A percentile compares a stretch with the other conserved stretches of the same genome.
These are phyloP conservation scores for Falcunculus frontatus DNA, from an alignment of 2,113 vertebrate genomes.

Conservation along the genomic window DNA sequence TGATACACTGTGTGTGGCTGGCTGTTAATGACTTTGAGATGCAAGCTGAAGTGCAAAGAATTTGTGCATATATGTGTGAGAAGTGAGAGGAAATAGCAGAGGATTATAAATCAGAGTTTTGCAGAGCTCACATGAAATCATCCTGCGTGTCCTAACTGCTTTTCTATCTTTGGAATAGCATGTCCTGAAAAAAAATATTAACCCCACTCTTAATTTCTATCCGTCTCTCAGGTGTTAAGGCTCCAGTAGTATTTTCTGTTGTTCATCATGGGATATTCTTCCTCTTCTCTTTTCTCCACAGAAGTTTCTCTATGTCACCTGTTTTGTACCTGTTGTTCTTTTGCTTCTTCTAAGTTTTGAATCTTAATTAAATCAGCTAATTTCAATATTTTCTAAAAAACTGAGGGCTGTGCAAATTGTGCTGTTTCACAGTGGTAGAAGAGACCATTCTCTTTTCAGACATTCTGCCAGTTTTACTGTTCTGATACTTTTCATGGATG, in stretches of 20 bases:
- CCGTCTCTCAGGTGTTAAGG: not conserved
- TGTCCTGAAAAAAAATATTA: not conserved
- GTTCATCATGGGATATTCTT: not conserved
- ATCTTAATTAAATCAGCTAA: not conserved
- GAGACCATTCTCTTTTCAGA: not conserved
- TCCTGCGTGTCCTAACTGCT: not conserved
- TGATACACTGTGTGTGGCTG: not conserved
- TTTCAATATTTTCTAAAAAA: not conserved
- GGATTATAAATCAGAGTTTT: not conserved
- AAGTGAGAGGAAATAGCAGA: not conserved
- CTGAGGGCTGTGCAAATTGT: not conserved
- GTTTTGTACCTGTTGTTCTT: not conserved
- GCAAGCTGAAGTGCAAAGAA: not conserved
- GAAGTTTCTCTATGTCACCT: not conserved
- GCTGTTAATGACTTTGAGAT: not conserved
- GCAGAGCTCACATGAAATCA: not conserved
- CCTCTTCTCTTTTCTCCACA: not conserved
- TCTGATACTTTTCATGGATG: not conserved
- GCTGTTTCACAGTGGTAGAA: not conserved
- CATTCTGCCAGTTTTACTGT: not conserved
- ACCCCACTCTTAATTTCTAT: accelerated
- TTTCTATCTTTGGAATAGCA: not conserved
- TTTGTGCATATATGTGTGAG: not conserved
- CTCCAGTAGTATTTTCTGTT: not conserved
- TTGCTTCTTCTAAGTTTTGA: not conserved